A percentile compares a stretch with the other conserved stretches of the same genome.
Conservation (phyloP, 2,888 invertebrate genomes). For the Furcula furcula region DNA sequence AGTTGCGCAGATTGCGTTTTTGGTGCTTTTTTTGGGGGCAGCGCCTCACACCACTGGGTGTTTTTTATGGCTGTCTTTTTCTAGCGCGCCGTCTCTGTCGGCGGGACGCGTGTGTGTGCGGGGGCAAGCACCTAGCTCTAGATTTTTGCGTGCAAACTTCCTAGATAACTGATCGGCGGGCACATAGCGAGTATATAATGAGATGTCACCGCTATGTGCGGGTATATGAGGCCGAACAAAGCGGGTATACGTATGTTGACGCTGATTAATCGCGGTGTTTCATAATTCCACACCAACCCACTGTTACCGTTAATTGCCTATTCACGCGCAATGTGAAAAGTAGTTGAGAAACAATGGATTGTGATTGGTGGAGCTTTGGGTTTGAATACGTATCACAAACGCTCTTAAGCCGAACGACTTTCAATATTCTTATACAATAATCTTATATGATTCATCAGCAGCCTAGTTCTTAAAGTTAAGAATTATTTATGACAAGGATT, state of each 20-base stretch:
- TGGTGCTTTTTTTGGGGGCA: slow-evolving; percentile 83
- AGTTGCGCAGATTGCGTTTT: slow-evolving; percentile 83
- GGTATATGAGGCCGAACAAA: slow-evolving; percentile 73
- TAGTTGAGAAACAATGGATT: slow-evolving; percentile 14
- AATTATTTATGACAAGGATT: too few relatives aligned
- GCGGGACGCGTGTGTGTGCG: slow-evolving; percentile 40
- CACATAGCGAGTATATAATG: slow-evolving; percentile 70
- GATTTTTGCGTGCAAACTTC: slow-evolving; percentile 78
- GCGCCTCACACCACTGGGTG: slow-evolving; percentile 77
- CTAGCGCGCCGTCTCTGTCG: slow-evolving; percentile 65
- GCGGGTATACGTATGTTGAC: slow-evolving; percentile 58
- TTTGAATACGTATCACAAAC: too few relatives aligned
- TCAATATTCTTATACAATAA: too few relatives aligned
- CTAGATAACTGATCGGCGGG: slow-evolving; percentile 69
- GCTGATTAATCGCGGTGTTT: slow-evolving; percentile 75
- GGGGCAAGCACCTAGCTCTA: slow-evolving; percentile 75
- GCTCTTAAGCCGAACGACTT: too few relatives aligned
- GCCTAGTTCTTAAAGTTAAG: too few relatives aligned
- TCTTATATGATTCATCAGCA: too few relatives aligned
- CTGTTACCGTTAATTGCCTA: slow-evolving; percentile 25
- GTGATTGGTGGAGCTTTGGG: neutral
- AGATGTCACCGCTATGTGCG: slow-evolving; percentile 69
- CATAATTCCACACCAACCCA: slow-evolving; percentile 45
- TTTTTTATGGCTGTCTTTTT: slow-evolving; percentile 79
- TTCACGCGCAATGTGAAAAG: slow-evolving; percentile 23